Conservation (phyloP, 2,113 vertebrate genomes). For the Fulica atra region DNA sequence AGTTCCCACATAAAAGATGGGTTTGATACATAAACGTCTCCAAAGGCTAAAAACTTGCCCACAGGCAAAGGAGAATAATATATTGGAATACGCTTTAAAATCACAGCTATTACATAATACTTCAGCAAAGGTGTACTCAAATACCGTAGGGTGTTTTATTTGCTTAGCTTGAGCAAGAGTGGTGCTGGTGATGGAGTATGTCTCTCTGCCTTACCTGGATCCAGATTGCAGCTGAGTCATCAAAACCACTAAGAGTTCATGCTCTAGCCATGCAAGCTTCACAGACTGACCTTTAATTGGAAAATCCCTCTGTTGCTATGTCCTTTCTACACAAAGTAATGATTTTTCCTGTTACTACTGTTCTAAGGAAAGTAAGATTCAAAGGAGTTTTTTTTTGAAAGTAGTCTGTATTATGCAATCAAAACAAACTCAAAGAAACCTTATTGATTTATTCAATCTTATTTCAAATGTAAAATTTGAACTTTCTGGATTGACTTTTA, state of each 20-base stretch:
- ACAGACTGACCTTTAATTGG: background rate
- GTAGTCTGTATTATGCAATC: background rate
- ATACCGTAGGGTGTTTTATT: background rate
- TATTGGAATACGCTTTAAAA: background rate
- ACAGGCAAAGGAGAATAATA: background rate
- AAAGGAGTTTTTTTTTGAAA: background rate
- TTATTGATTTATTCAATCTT: background rate
- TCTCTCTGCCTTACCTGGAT: background rate
- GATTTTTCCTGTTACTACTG: background rate
- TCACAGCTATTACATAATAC: background rate
- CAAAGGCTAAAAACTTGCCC: background rate
- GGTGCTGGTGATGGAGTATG: background rate
- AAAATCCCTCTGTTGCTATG: background rate
- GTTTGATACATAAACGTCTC: background rate
- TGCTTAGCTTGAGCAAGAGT: background rate
- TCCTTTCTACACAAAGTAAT: background rate
- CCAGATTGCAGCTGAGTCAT: background rate
- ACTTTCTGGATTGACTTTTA: background rate
- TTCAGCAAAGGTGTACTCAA: background rate
- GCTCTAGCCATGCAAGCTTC: background rate
- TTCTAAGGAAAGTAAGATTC: background rate
- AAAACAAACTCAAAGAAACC: background rate
- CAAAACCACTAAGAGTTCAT: background rate
- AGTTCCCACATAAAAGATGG: background rate
- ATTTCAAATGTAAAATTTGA: background rate